These are phyloP conservation scores for Solea senegalensis DNA, from an alignment of 2,113 vertebrate species.

Conservation along the genomic window DNA sequence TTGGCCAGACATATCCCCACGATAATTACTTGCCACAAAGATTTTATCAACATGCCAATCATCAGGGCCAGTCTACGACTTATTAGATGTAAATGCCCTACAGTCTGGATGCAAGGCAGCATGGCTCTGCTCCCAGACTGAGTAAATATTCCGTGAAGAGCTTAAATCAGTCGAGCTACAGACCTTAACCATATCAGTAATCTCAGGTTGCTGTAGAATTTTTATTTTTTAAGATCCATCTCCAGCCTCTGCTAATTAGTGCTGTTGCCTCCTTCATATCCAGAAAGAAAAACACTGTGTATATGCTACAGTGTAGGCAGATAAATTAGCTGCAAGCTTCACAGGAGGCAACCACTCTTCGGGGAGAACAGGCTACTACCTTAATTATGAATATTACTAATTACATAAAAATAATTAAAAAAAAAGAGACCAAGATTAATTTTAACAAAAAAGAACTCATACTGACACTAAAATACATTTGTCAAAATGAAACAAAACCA, in stretches of 20 bases:
- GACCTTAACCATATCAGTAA: slow-evolving; percentile 54
- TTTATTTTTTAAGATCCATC: slow-evolving; percentile 45
- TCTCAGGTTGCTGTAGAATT: slow-evolving; percentile 50
- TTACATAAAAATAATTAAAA: slow-evolving; percentile 49
- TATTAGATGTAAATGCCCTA: slow-evolving; percentile 54
- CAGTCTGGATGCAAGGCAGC: slow-evolving; percentile 31
- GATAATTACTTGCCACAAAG: slow-evolving; percentile 63
- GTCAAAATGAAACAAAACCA: slow-evolving; percentile 25
- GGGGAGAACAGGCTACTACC: slow-evolving; percentile 63
- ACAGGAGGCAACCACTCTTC: slow-evolving; percentile 61
- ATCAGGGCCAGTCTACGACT: slow-evolving; percentile 25
- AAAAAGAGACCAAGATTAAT: slow-evolving; percentile 16
- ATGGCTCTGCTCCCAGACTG: slow-evolving; percentile 21
- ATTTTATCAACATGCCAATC: slow-evolving; percentile 63
- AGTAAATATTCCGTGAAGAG: slow-evolving; percentile 42
- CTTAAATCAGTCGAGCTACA: slow-evolving; percentile 48
- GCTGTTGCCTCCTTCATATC: slow-evolving; percentile 64
- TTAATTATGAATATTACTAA: slow-evolving; percentile 78
- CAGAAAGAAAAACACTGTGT: slow-evolving; percentile 54
- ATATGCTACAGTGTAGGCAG: slow-evolving; percentile 48
- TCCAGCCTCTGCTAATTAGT: slow-evolving; percentile 70
- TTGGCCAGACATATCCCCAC: slow-evolving; percentile 26
- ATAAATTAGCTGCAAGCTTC: slow-evolving; percentile 69
- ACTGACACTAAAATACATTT: slow-evolving; percentile 15
- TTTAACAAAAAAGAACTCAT: slow-evolving; percentile 20